Evolutionary conservation across 1,140 invertebrate species (phyloP).

Genomic region (Brachionus asplanchnoidis): DNA sequence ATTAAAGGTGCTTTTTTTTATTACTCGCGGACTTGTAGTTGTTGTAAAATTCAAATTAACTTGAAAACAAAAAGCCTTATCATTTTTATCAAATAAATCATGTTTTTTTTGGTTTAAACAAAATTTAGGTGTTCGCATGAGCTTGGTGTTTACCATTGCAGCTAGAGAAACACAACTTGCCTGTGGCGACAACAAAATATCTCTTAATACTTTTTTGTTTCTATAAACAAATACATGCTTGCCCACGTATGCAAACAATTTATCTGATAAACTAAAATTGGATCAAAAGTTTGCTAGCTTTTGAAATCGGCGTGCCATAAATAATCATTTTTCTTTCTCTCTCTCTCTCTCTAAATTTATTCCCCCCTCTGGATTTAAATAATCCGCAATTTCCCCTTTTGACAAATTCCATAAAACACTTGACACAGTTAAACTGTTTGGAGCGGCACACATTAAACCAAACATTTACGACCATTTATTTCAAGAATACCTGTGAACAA

Average conservation of each 20-base stretch:
- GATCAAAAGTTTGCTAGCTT: not conserved
- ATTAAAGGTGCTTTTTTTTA: not conserved
- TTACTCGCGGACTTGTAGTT: not conserved
- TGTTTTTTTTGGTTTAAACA: not conserved
- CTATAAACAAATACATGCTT: not conserved
- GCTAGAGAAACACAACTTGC: not conserved
- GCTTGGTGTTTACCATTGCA: not conserved
- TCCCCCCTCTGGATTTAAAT: not conserved
- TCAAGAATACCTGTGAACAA: not conserved
- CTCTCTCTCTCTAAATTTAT: not conserved
- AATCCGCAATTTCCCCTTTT: not conserved
- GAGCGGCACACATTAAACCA: not conserved
- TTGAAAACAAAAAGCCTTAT: not conserved
- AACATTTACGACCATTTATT: not conserved
- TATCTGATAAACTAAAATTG: not conserved
- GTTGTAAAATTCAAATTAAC: not conserved
- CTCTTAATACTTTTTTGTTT: not conserved
- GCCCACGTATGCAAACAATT: not conserved
- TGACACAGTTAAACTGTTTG: not conserved
- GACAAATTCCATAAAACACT: not conserved
- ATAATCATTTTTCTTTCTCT: not conserved
- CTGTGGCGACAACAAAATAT: not conserved
- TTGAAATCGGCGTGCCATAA: not conserved
- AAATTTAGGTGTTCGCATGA: not conserved
- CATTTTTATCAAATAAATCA: not conserved